Percentiles rank a stretch among this genome's conserved stretches.
Evolutionary conservation across 2,888 invertebrate genomes (phyloP).

Genomic region (Erebia ligea): DNA sequence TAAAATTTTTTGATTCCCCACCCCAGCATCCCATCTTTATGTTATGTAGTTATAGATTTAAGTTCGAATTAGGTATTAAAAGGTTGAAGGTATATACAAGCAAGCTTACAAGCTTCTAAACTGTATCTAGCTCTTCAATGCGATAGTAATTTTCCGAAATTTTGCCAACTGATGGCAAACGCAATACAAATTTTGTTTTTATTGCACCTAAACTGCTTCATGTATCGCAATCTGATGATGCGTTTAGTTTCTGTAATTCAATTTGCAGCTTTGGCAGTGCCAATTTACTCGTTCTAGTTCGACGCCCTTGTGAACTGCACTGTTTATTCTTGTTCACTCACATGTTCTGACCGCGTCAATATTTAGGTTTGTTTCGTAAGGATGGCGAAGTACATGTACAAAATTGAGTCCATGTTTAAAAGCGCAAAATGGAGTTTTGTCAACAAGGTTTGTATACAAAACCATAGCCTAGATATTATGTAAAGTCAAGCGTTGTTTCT

Average conservation of each 20-base stretch:
- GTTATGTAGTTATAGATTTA: too few relatives aligned
- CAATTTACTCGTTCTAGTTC: constrained; percentile 53
- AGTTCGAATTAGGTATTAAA: too few relatives aligned
- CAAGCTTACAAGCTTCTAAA: too few relatives aligned
- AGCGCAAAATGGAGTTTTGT: constrained; percentile 20
- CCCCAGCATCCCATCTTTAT: too few relatives aligned
- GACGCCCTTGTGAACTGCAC: constrained; percentile 55
- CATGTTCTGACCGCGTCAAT: constrained; percentile 51
- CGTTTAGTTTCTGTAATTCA: constrained; percentile 37
- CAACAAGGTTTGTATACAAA: constrained; percentile 9
- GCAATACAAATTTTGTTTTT: not conserved
- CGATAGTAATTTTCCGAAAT: too few relatives aligned
- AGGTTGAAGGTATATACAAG: too few relatives aligned
- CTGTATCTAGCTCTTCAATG: too few relatives aligned
- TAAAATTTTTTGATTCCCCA: too few relatives aligned
- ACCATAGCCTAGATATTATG: constrained; percentile 6
- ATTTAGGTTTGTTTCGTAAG: constrained; percentile 42
- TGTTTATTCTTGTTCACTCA: constrained; percentile 55
- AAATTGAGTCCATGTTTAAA: not conserved
- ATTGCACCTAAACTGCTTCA: not conserved
- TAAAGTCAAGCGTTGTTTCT: not conserved
- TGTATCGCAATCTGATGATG: constrained; percentile 22
- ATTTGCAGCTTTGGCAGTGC: constrained; percentile 40
- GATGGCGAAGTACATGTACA: not conserved
- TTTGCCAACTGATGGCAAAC: not conserved